These are phyloP conservation scores for Ostrea edulis DNA, from an alignment of 1,140 invertebrate genomes.

Conservation along the genomic window DNA sequence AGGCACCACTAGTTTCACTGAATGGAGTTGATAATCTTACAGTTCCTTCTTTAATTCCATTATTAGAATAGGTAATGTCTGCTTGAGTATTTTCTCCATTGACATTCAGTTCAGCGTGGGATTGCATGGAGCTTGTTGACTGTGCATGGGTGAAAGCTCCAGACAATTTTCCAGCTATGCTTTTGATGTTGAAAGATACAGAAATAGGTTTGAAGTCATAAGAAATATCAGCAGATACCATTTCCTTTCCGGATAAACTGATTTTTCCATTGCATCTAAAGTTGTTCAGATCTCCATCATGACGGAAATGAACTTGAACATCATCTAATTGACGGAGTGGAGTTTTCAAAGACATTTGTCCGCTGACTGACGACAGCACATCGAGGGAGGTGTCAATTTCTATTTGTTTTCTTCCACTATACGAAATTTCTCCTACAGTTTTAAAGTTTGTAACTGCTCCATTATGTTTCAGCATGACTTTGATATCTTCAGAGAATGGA, in stretches of 20 bases:
- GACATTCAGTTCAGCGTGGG: slow-evolving; percentile 24
- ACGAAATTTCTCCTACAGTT: slow-evolving; percentile 20
- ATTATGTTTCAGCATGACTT: slow-evolving; percentile 13
- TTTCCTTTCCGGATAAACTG: neutral
- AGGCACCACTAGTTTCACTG: slow-evolving; percentile 19
- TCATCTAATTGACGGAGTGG: slow-evolving; percentile 19
- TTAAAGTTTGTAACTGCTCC: slow-evolving; percentile 37
- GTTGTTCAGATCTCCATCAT: neutral
- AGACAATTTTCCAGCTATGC: neutral
- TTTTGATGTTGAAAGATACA: slow-evolving; percentile 9
- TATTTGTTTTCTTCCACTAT: slow-evolving; percentile 45
- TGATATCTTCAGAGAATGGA: slow-evolving; percentile 42
- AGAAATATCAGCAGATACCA: neutral
- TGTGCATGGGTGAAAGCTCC: slow-evolving; percentile 42
- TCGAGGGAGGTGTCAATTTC: neutral
- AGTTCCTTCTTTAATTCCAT: neutral
- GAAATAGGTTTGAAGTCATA: neutral
- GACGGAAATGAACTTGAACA: slow-evolving; percentile 19
- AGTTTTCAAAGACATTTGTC: neutral
- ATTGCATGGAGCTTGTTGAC: slow-evolving; percentile 8
- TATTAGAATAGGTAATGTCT: slow-evolving; percentile 35
- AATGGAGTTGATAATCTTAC: neutral
- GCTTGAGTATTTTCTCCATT: slow-evolving; percentile 20
- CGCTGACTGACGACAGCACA: neutral
- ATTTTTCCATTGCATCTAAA: slow-evolving; percentile 21